Evolutionary conservation across 2,888 invertebrate genomes (phyloP).

Genomic region (Tinea trinotella): DNA sequence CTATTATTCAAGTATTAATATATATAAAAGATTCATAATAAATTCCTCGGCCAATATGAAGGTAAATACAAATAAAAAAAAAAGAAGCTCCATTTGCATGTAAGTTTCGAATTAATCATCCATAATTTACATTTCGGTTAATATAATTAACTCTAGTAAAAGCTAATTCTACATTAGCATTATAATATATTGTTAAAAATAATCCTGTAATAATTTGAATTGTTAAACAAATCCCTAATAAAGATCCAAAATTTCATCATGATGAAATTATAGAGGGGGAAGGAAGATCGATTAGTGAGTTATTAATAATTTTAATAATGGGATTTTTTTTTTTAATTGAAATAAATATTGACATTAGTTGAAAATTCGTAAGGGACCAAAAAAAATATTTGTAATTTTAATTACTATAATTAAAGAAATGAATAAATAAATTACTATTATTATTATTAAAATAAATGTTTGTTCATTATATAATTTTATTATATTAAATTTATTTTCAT

Average conservation of each 20-base stretch:
- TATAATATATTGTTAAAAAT: constrained; percentile 80
- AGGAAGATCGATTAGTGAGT: constrained; percentile 72
- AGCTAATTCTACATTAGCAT: constrained; percentile 74
- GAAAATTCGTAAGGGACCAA: constrained; percentile 62
- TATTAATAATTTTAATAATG: constrained; percentile 72
- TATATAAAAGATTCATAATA: constrained; percentile 63
- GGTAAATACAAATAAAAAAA: constrained; percentile 79
- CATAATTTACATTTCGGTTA: constrained; percentile 79
- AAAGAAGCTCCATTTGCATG: constrained; percentile 82
- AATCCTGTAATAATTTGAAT: constrained; percentile 79
- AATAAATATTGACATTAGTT: constrained; percentile 25
- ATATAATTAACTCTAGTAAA: constrained; percentile 79
- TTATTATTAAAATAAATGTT: constrained; percentile 58
- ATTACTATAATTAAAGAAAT: constrained; percentile 71
- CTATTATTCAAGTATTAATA: constrained; percentile 75
- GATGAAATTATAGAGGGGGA: constrained; percentile 73
- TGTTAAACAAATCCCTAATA: constrained; percentile 75
- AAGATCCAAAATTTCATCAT: constrained; percentile 80
- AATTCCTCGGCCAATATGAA: constrained; percentile 78
- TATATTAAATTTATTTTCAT: constrained; percentile 58
- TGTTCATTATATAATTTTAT: constrained; percentile 69
- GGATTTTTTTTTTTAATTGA: constrained; percentile 46
- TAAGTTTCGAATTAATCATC: constrained; percentile 76
- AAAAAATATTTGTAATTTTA: constrained; percentile 72
- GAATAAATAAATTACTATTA: constrained; percentile 74